Conservation (phyloP, 2,888 invertebrate genomes). For the Diogma glabrata region DNA sequence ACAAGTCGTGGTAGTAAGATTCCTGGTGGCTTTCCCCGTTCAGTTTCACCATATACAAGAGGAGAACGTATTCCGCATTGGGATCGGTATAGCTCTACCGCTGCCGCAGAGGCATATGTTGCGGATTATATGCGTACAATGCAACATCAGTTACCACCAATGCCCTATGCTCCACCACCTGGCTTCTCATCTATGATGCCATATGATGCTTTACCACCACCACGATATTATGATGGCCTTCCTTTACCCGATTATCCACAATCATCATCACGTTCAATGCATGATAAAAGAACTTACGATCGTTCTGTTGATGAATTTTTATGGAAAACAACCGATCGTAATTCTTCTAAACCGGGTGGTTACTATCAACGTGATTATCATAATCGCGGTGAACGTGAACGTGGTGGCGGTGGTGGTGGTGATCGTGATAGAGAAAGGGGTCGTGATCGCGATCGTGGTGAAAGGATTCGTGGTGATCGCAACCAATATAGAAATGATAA, state of each 20-base stretch:
- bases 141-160: slow-evolving; percentile 74
- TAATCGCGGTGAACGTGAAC: slow-evolving; percentile 19
- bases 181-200: slow-evolving; percentile 44
- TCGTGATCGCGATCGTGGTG: slow-evolving; percentile 31
- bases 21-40: slow-evolving; percentile 33
- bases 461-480: slow-evolving; percentile 28
- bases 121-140: slow-evolving; percentile 82
- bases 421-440: slow-evolving; percentile 28
- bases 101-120: slow-evolving; percentile 73
- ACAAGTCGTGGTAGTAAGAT: slow-evolving; percentile 50
- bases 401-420: slow-evolving; percentile 26
- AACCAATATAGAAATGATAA: slow-evolving; percentile 23
- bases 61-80: slow-evolving; percentile 51
- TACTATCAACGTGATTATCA: slow-evolving; percentile 9
- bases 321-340: slow-evolving; percentile 47
- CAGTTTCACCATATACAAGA: slow-evolving; percentile 45
- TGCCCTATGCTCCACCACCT: slow-evolving; percentile 69
- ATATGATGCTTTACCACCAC: slow-evolving; percentile 57
- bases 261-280: slow-evolving; percentile 33
- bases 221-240: slow-evolving; percentile 70
- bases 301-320: slow-evolving; percentile 81
- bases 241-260: slow-evolving; percentile 64
- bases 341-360: slow-evolving; percentile 12
- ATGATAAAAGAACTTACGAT: slow-evolving; percentile 47
- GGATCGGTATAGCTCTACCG: slow-evolving; percentile 50